A percentile compares a stretch with the other conserved stretches of the same genome.
Evolutionary conservation across 2,888 invertebrate genomes (phyloP).

Genomic region (Syrista parreyssii): DNA sequence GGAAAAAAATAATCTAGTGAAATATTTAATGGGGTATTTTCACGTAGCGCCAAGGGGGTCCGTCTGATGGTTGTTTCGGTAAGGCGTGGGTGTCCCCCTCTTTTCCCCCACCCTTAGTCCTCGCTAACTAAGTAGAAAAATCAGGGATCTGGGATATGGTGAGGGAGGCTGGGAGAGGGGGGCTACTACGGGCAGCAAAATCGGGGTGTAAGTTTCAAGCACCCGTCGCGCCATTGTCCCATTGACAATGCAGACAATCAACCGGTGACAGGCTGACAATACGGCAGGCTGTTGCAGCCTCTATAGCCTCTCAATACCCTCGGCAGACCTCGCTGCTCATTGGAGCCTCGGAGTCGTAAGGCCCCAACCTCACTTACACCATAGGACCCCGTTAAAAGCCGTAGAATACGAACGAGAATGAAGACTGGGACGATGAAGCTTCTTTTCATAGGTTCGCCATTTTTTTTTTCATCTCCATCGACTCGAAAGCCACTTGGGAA

Average conservation of each 20-base stretch:
- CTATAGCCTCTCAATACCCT: constrained; percentile 22
- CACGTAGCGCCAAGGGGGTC: constrained; percentile 28
- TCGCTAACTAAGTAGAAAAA: constrained; percentile 15
- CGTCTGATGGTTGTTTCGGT: constrained; percentile 26
- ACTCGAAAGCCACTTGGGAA: background rate
- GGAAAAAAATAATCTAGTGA: background rate
- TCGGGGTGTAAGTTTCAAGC: constrained; percentile 55
- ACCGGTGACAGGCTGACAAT: constrained; percentile 54
- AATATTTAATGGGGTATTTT: constrained; percentile 11
- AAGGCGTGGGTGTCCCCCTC: constrained; percentile 16
- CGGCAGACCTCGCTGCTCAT: background rate
- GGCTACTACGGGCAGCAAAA: constrained; percentile 7
- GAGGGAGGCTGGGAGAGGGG: background rate
- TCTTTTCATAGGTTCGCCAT: background rate
- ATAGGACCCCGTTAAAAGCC: background rate
- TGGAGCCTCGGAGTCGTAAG: constrained; percentile 5
- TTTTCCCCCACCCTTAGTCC: background rate
- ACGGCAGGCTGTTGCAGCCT: constrained; percentile 41
- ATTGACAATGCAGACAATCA: constrained; percentile 53
- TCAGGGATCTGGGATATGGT: constrained; percentile 7
- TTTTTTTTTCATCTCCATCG: background rate
- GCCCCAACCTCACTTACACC: background rate
- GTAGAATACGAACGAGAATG: background rate
- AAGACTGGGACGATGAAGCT: background rate
- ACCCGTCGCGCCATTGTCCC: constrained; percentile 49